Base-by-base conservation (phyloP, 2,113 vertebrate genomes). In the Cathartes aura region DNA sequence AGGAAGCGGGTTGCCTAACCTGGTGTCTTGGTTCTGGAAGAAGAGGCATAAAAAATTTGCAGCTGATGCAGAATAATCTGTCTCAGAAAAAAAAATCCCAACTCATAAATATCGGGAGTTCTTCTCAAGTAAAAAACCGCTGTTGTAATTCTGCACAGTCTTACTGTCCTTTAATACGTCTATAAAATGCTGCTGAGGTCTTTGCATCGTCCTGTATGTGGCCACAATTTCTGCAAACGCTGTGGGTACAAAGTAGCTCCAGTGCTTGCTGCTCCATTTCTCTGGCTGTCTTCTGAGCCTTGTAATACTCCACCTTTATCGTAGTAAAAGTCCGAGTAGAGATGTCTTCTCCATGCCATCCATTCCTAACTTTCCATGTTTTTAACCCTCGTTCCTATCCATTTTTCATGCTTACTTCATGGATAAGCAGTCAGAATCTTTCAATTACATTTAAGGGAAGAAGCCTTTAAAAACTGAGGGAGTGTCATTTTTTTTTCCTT, bases 401-500 rank as follows among this genome's bases (percentile, higher is more conserved):
- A 8, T n/a, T 67, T 92, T 58, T 29, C 59, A 40, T 29, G 36
- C 11, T 58, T 62, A 5, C 32, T 52, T 62, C 30, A 12, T 15
- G 48, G 10, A n/a, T 29, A 47, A 76, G 34, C 43, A 20, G 9
- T 32, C 59, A 17, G 7, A 74, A 60, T 43, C 16, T 43, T 58
- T 58, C 40, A 40, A 5, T 70, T 43, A 5, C 5, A 7, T 60
- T 81, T 52, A 73, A 73, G 22, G 36, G 40, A 76, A 82, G 30
- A 64, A 64, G 36, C 20, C 22, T 81, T 93, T 70, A 56, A 50
- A 93, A 73, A 58, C 9, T 36, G 4, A 6, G 13, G 11, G 11
- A 1, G 7, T 29, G 4, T 18, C 2, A 21, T 43, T 45, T 23
- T n/a, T 23, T 43, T 45, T 23, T n/a, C 9, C 9, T 7, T 2